Evolutionary conservation across 64 coral and sea anemone species (phyloP), one percentile per base, ranked within the genome.

Genomic region (Montipora foliosa): DNA sequence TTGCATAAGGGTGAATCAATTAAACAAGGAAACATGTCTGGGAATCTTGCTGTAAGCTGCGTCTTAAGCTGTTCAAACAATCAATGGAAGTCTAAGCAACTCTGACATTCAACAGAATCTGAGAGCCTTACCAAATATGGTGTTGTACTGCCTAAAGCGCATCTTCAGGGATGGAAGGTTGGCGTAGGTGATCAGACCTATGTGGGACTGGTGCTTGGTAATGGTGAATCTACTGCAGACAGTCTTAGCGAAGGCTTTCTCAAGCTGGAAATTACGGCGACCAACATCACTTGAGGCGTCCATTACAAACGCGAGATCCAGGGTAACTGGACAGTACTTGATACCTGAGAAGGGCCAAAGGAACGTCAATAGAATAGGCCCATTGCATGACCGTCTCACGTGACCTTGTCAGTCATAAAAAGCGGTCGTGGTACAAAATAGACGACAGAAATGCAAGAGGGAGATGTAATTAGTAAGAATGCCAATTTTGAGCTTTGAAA

Each of bases 151-250:
- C 68, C 82, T 86, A 64, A 86, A 86, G 15, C 82, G 47, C 77
- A 97, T 93, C 22, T 67, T 81, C 37, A 97, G 68, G 7, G 90
- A 68, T 19, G 92, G 77, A 16, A 45, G 53, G 67, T 83, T 88
- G 49, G 95, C 91, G 93, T 94, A 97, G 0, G 95, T 97, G 9
- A 94, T 69, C 46, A 94, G 88, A 49, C 95, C 95, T 24, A 97
- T 75, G 77, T 94, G 95, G 58, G 88, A 87, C 76, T 97, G 95
- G 73, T 97, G 92, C 75, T 50, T 84, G 20, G 95, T 91, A 67
- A 97, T 94, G 76, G 95, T 97, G 69, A 97, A 97, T 19, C 69
- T 90, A 52, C 95, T 94, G 2, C 77, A 47, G 5, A 97, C 64
- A 68, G 47, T 62, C 69, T 90, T 94, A 11, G 87, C 75, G 78